Evolutionary conservation across 92 coral and sea anemone genomes (phyloP).

Genomic region (Galaxea fascicularis): DNA sequence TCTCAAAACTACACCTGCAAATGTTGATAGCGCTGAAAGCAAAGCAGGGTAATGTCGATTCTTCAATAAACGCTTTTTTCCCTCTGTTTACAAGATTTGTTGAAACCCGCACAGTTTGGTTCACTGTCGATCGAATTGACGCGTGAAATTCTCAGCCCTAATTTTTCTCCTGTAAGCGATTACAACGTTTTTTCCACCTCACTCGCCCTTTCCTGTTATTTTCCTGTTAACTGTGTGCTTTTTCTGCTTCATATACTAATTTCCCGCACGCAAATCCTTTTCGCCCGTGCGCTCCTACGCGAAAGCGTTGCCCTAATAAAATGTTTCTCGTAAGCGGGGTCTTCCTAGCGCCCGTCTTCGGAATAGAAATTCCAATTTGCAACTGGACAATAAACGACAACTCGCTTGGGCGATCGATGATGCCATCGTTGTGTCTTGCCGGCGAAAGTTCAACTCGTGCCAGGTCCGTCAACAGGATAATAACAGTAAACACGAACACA

Average conservation of each 20-base stretch:
- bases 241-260: constrained; percentile 26
- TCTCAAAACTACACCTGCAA: not conserved
- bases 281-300: constrained; percentile 29
- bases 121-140: not conserved
- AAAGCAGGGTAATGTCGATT: not conserved
- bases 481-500: constrained; percentile 17
- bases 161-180: not conserved
- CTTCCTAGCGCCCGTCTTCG: not conserved
- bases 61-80: too few relatives aligned
- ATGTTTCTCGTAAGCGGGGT: not conserved
- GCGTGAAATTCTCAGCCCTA: not conserved
- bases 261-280: constrained; percentile 76
- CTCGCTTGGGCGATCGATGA: not conserved
- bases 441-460: constrained; percentile 1
- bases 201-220: constrained; percentile 71
- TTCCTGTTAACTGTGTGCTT: constrained; percentile 59
- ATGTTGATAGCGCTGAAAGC: constrained; percentile 31
- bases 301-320: not conserved
- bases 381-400: constrained; percentile 25
- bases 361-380: not conserved
- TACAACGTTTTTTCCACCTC: constrained; percentile 40
- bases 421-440: constrained; percentile 6
- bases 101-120: too few relatives aligned
- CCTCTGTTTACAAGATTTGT: too few relatives aligned
- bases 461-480: constrained; percentile 39